These are phyloP conservation scores for Lingula anatina DNA, from an alignment of 2,888 invertebrate genomes.

Conservation along the genomic window DNA sequence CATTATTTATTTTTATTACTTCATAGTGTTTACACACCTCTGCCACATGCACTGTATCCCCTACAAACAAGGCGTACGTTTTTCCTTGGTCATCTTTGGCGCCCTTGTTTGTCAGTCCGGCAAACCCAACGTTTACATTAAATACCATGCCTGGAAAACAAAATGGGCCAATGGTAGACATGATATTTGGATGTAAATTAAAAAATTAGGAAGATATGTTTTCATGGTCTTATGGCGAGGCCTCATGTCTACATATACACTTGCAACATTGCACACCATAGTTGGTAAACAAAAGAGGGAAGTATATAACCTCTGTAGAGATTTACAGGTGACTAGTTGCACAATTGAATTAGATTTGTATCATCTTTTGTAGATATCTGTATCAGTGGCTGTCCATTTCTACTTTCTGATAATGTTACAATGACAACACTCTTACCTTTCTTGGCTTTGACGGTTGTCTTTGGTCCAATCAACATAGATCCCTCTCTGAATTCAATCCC, in stretches of 20 bases:
- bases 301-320: too few species aligned
- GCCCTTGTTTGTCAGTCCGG: slow-evolving; percentile 75
- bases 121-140: slow-evolving; percentile 88
- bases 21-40: too few species aligned
- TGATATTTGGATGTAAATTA: neutral
- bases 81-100: slow-evolving; percentile 76
- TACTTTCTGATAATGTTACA: too few species aligned
- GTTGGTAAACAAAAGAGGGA: neutral
- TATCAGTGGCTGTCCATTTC: too few species aligned
- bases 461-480: slow-evolving; percentile 84
- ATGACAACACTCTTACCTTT: slow-evolving; percentile 66
- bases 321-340: too few species aligned
- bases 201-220: neutral
- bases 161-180: neutral
- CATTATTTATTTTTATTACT: too few species aligned
- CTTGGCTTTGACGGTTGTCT: slow-evolving; percentile 71
- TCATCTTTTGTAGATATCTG: too few species aligned
- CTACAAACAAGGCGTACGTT: slow-evolving; percentile 87
- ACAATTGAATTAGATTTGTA: too few species aligned
- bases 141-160: slow-evolving; percentile 75
- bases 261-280: neutral
- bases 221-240: too few species aligned
- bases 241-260: neutral
- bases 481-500: slow-evolving; percentile 98
- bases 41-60: slow-evolving; percentile 93